Conservation (phyloP, 35 echinoderm and acorn worm genomes). For the Ophioderma brevispina region DNA sequence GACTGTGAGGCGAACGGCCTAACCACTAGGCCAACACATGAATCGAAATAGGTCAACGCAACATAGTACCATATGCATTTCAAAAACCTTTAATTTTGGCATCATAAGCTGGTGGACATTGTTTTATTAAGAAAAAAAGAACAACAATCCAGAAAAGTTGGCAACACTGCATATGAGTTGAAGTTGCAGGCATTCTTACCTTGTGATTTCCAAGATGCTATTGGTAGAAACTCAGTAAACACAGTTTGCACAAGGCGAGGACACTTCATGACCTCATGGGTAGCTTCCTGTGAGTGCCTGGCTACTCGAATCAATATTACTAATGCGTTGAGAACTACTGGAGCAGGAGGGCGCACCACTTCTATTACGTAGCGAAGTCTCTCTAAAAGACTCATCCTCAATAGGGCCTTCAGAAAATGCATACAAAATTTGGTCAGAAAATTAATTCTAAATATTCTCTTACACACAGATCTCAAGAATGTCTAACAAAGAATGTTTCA, state of each 20-base stretch:
- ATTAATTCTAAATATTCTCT: background rate
- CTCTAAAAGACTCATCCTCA: conserved; percentile 79
- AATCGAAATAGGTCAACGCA: too few species aligned
- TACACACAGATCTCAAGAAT: too few species aligned
- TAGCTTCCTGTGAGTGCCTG: conserved; percentile 75
- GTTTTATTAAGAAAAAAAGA: too few species aligned
- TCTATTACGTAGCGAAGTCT: conserved; percentile 91
- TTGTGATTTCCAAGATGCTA: conserved; percentile 77
- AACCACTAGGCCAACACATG: too few species aligned
- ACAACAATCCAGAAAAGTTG: too few species aligned
- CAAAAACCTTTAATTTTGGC: too few species aligned
- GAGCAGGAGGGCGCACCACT: conserved; percentile 78
- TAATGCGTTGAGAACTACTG: conserved; percentile 72
- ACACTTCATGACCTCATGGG: conserved; percentile 73
- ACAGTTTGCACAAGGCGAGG: conserved; percentile 75
- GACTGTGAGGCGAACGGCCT: too few species aligned
- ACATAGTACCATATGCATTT: too few species aligned
- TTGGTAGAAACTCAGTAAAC: conserved; percentile 74
- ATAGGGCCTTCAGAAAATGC: conserved; percentile 57
- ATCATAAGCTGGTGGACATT: too few species aligned
- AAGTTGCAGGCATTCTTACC: conserved; percentile 42
- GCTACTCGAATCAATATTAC: conserved; percentile 72
- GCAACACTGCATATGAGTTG: too few species aligned
- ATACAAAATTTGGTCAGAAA: background rate
- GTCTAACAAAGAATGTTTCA: too few species aligned